Conservation (phyloP, 2,797 vertebrate genomes). For the Hybognathus amarus region DNA sequence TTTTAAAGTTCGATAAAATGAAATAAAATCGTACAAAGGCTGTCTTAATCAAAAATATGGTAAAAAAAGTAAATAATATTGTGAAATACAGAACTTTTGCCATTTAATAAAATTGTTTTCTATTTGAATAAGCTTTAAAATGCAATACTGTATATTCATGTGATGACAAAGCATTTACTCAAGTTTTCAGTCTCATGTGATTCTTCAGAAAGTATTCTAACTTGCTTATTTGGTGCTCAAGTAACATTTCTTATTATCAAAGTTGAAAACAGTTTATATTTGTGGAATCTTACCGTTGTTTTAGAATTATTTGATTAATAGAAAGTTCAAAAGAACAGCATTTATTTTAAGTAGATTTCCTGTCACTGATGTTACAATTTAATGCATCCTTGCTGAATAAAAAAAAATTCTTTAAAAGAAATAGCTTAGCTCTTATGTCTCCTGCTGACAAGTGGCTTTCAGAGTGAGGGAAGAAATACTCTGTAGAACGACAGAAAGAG, state of each 20-base stretch:
- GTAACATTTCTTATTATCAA: no score
- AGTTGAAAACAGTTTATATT: no score
- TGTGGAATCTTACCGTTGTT: not conserved
- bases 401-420: slow-evolving; percentile 2
- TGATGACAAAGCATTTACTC: not conserved
- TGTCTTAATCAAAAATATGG: not conserved
- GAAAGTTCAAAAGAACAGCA: not conserved
- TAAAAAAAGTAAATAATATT: not conserved
- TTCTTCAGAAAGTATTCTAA: no score
- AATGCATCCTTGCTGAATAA: not conserved
- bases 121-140: not conserved
- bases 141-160: not conserved
- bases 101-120: not conserved
- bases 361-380: not conserved
- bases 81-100: not conserved
- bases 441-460: not conserved
- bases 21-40: not conserved
- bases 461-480: not conserved
- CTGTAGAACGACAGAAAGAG: not conserved
- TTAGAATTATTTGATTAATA: not conserved
- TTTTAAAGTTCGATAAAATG: not conserved
- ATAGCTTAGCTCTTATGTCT: not conserved
- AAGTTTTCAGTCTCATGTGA: not conserved
- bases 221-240: no score
- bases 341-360: not conserved